Base-by-base conservation (phyloP, 1,140 invertebrate genomes). In the Branchinecta lynchi region DNA sequence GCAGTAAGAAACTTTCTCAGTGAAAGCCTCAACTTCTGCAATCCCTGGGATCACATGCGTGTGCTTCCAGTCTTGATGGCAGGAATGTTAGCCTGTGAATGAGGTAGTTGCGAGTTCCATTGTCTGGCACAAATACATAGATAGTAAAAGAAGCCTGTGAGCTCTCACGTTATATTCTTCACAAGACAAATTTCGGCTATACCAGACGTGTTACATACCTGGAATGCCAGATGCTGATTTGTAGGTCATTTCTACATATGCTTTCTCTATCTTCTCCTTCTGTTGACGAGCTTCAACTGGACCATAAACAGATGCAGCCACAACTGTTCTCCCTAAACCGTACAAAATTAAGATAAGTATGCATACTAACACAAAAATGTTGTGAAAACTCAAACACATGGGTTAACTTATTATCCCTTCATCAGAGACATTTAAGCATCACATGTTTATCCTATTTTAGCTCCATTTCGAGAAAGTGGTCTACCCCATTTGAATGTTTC, bases 231-330 rank as follows among this genome's bases (percentile, higher is more conserved):
- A 81, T 78, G 90, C 89, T 8, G 86, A 84, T 73, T 83, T 84
- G 75, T 86, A 94, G 43, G 85, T 79, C 65, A 89, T 86, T 78
- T 94, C 90, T 9, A 94, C 76, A 51, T 81, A 84, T 8, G 88
- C 86, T 79, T 86, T 89, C 70, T 92, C 89, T 69, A 89, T 85
- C 69, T 86, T 81, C 73, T 91, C 85, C 79, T 88, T 92, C 66
- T 85, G 83, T 67, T 84, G 78, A 77, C 86, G 90, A 7, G 86
- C 85, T 79, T 94, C 91, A 9, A 87, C 78, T 0, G 92, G 92
- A 0, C 92, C 92, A 81, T 93, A 89, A 21, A 93, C 82, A 71
- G 87, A 86, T 60, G 85, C 86, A 43, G 90, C 78, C 1, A 89
- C 83, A 65, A 86, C 83, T 44, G 90, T 92, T 70, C 88, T 83